A percentile compares a stretch with the other conserved stretches of the same genome.
Evolutionary conservation across 2,113 vertebrate species (phyloP).

Genomic region (Sitta europaea): DNA sequence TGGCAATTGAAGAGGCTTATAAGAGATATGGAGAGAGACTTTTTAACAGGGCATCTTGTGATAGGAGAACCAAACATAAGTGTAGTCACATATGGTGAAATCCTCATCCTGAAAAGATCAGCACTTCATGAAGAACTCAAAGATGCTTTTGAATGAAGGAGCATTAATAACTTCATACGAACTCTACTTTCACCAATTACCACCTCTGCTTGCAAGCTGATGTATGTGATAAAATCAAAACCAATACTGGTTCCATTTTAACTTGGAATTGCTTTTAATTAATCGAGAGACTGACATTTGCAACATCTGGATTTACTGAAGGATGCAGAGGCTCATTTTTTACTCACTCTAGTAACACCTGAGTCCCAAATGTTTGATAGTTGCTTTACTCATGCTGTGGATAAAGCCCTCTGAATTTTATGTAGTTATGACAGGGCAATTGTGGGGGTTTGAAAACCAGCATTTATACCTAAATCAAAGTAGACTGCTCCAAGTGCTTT

Average conservation of each 20-base stretch:
- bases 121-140: neutral
- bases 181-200: neutral
- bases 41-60: neutral
- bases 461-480: neutral
- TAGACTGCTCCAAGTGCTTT: neutral
- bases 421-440: neutral
- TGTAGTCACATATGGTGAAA: neutral
- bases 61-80: fast-evolving
- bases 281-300: neutral
- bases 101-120: neutral
- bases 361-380: neutral
- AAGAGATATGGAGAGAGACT: neutral
- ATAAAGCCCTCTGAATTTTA: neutral
- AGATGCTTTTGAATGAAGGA: neutral
- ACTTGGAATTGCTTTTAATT: neutral
- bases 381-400: neutral
- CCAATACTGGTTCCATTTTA: neutral
- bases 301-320: neutral
- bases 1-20: neutral
- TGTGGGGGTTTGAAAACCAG: neutral
- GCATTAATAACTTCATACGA: neutral
- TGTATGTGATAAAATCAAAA: neutral
- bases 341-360: neutral
- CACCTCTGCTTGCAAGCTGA: neutral
- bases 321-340: neutral